Evolutionary conservation across 2,888 invertebrate species (phyloP), one percentile per base, ranked within the genome.

Genomic region (Drosophila pseudotalamancana): DNA sequence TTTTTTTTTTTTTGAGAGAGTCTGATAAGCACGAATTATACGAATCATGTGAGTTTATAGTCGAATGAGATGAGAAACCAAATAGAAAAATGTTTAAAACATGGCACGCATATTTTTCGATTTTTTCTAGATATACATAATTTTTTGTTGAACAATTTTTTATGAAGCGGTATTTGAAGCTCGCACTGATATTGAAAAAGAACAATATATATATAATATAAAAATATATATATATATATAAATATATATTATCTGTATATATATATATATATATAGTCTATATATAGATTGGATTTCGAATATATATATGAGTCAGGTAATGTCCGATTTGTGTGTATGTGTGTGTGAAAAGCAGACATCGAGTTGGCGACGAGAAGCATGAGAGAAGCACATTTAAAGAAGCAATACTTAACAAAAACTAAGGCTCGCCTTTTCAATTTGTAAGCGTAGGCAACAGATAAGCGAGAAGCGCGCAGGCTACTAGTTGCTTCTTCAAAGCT

Each of bases 21-120:
- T 65, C 59, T 54, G 39, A 72, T 62, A 72, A 59, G 46, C 51
- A 57, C 46, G 54, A 61, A 77, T 81, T 32, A 54, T 48, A 49
- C 50, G 53, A 63, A 72, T 81, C 32, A 51, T 46, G 32, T 53
- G 19, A n/a, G 46, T 18, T 32, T 35, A 32, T 43, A 45, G 46
- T 34, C 16, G 16, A 9, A 51, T 76, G 80, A 64, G 27, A 61
- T 72, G 76, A 72, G 19, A 61, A 84, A 64, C 37, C 16, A 54
- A 77, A 32, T 60, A 56, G 50, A 68, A 45, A 49, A 42, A 60
- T 46, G 39, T 42, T 32, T 32, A 61, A 86, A 86, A 80, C 81
- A 86, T 81, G 81, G 87, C 81, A 81, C 84, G 73, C 66, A 77
- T 66, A 16, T 32, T 59, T 40, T 56, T 56, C 34, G 25, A 35